A percentile compares a stretch with the other conserved stretches of the same genome.
phyloP scores from a whole-genome alignment of 2,113 vertebrate species.

The Microtus ochrogaster region DNA sequence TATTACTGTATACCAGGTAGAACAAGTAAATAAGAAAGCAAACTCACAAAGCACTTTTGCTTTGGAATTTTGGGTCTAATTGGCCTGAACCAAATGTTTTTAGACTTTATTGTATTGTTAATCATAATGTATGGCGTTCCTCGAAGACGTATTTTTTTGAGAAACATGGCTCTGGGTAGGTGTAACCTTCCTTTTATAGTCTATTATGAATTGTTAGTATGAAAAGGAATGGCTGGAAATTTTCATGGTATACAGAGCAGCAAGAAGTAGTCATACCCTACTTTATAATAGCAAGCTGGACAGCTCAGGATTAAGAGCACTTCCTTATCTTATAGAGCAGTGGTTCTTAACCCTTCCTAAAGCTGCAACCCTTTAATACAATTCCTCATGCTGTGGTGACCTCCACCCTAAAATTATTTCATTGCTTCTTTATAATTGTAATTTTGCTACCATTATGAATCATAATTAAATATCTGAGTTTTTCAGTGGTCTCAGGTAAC shows the following conservation, averaged over 20 bases:
- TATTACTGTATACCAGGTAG: not conserved
- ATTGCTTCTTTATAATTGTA: not conserved
- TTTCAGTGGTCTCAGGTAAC: not conserved
- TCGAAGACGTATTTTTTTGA: conserved; percentile 64
- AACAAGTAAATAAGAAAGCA: conserved; percentile 14
- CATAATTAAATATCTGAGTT: not conserved
- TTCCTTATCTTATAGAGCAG: not conserved
- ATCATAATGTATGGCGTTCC: conserved; percentile 14
- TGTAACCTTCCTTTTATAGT: conserved; percentile 12
- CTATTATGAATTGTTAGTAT: not conserved
- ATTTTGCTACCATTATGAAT: not conserved
- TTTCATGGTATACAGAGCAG: conserved; percentile 22
- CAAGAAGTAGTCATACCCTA: not conserved
- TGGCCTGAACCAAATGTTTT: conserved; percentile 41
- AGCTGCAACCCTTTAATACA: not conserved
- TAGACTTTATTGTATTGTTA: conserved; percentile 47
- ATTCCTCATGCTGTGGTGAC: not conserved
- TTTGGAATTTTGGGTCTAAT: not conserved
- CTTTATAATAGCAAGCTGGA: conserved; percentile 2
- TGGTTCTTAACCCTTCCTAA: not conserved
- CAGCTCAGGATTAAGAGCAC: not conserved
- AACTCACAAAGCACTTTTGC: not conserved
- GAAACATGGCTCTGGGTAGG: conserved; percentile 30
- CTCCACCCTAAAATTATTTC: not conserved
- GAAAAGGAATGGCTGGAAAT: conserved; percentile 58